Evolutionary conservation across 2,888 invertebrate genomes (phyloP).

Genomic region (Odontothrips loti): DNA sequence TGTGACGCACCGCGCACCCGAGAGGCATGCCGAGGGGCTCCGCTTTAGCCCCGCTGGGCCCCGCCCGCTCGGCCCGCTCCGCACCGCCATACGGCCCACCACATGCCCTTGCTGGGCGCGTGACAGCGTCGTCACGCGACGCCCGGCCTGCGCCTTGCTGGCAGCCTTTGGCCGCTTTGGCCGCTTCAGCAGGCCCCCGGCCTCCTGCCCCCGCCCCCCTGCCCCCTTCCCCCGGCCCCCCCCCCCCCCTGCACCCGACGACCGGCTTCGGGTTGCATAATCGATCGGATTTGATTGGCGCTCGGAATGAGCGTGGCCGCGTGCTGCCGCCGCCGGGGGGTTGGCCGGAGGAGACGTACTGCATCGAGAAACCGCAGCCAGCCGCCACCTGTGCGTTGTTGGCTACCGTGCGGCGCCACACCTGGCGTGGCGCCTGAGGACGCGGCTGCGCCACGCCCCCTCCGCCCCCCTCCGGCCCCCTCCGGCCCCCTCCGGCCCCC

Average conservation of each 20-base stretch:
- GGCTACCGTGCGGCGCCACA: not conserved
- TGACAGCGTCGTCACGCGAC: conserved; percentile 39
- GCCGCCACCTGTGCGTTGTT: conserved; percentile 35
- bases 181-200: conserved; percentile 30
- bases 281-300: conserved; percentile 12
- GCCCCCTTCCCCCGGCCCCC: conserved; percentile 27
- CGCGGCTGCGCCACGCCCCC: not conserved
- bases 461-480: not conserved
- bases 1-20: too few relatives aligned
- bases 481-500: not conserved
- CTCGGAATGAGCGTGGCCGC: conserved; percentile 31
- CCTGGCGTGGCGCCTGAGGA: not conserved
- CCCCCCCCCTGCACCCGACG: conserved; percentile 29
- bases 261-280: not conserved
- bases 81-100: too few relatives aligned
- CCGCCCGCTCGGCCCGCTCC: too few relatives aligned
- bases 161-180: conserved; percentile 31
- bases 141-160: conserved; percentile 36
- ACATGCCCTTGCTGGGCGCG: conserved; percentile 28
- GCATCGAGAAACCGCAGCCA: conserved; percentile 28
- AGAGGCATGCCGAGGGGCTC: too few relatives aligned
- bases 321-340: not conserved
- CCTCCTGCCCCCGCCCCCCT: conserved; percentile 23
- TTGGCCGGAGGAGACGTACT: not conserved
- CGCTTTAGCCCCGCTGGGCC: too few relatives aligned